These are phyloP conservation scores for Pilophorus perplexus DNA, from an alignment of 2,888 invertebrate genomes.

Conservation along the genomic window DNA sequence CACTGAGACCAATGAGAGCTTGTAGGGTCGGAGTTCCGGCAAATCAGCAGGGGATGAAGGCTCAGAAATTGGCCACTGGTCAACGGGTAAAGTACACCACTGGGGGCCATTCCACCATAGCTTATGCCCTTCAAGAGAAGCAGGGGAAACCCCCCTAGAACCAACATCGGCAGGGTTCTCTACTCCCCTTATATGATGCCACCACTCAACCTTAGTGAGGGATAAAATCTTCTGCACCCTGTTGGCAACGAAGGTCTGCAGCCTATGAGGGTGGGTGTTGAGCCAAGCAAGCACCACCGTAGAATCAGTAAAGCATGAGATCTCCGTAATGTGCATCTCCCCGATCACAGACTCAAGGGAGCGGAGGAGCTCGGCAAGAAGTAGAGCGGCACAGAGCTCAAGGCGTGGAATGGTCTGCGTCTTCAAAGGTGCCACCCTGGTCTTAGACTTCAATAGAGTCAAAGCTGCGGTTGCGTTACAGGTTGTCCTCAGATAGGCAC, in stretches of 20 bases:
- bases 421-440: conserved; percentile 20
- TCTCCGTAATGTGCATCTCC: not conserved
- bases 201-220: not conserved
- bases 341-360: too few relatives aligned
- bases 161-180: conserved; percentile 51
- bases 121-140: conserved; percentile 20
- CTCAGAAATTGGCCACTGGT: conserved; percentile 7
- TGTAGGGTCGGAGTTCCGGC: not conserved
- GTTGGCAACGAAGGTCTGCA: conserved; percentile 32
- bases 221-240: conserved; percentile 25
- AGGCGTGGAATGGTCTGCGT: conserved; percentile 41
- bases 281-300: too few relatives aligned
- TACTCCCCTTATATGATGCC: conserved; percentile 41
- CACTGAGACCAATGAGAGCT: not conserved
- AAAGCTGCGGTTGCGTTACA: not conserved
- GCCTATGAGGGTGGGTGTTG: too few relatives aligned
- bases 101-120: too few relatives aligned
- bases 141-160: conserved; percentile 43
- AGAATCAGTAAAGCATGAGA: conserved; percentile 34
- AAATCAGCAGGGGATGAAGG: not conserved
- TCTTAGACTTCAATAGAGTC: conserved; percentile 11
- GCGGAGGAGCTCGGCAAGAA: conserved; percentile 23
- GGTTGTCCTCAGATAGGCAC: conserved; percentile 15
- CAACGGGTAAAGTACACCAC: conserved; percentile 5
- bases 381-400: conserved; percentile 40